A percentile compares a stretch with the other conserved stretches of the same genome.
Conservation (phyloP, 2,888 invertebrate genomes). For the Baronia brevicornis region DNA sequence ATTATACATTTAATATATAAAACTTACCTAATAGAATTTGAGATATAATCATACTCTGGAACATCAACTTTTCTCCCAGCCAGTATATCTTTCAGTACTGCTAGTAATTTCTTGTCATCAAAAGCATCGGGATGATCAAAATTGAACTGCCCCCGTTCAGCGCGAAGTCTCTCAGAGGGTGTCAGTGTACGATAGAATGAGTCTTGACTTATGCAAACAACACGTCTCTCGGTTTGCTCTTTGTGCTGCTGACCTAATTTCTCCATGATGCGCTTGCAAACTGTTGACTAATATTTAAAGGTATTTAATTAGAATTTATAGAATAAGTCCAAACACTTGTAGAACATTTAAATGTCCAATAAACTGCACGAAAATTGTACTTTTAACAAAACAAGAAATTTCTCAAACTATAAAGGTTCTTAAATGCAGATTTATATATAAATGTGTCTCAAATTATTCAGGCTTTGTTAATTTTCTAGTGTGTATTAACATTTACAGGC, state of each 20-base stretch:
- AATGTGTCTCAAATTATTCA: too few species aligned
- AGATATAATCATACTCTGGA: conserved; percentile 94
- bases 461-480: too few species aligned
- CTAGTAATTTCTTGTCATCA: conserved; percentile 89
- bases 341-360: too few species aligned
- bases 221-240: conserved; percentile 90
- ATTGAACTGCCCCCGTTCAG: conserved; percentile 94
- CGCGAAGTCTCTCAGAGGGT: conserved; percentile 85
- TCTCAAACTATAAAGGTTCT: too few species aligned
- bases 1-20: neutral
- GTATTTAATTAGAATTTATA: too few species aligned
- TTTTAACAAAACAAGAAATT: too few species aligned
- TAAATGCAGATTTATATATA: too few species aligned
- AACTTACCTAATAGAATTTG: conserved; percentile 87
- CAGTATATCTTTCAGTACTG: conserved; percentile 87
- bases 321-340: too few species aligned
- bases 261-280: conserved; percentile 97
- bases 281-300: conserved; percentile 85
- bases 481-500: too few species aligned
- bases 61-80: conserved; percentile 92
- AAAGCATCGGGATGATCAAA: conserved; percentile 99
- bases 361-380: too few species aligned
- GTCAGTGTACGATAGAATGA: conserved; percentile 95
- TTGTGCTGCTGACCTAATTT: conserved; percentile 94
- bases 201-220: conserved; percentile 96